A percentile compares a stretch with the other conserved stretches of the same genome.
Evolutionary conservation across 2,888 invertebrate genomes (phyloP).

Genomic region (Stenichneumon culpator): DNA sequence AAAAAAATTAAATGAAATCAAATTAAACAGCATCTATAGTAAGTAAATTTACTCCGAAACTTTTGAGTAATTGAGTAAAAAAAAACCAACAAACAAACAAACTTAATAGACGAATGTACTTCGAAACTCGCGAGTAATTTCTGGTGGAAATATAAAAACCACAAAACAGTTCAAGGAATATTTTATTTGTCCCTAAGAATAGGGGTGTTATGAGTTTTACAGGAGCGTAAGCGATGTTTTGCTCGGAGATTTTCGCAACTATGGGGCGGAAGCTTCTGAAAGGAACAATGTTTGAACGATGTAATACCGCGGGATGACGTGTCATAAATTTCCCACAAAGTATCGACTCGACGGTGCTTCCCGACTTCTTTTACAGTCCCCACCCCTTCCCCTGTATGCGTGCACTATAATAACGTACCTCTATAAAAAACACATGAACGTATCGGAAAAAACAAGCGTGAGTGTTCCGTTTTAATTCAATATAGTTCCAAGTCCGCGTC

Average conservation of each 20-base stretch:
- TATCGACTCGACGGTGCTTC: constrained; percentile 33
- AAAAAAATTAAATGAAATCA: not conserved
- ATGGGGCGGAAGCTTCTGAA: not conserved
- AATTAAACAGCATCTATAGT: not conserved
- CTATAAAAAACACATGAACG: constrained; percentile 37
- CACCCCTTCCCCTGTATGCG: not conserved
- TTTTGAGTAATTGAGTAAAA: too few species aligned
- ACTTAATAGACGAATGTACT: not conserved
- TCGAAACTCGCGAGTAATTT: not conserved
- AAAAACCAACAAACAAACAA: too few species aligned
- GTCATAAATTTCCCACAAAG: constrained; percentile 35
- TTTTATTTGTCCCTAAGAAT: not conserved
- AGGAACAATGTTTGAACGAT: constrained; percentile 36
- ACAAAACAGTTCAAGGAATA: not conserved
- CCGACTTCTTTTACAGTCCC: constrained; percentile 37
- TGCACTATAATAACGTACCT: constrained; percentile 27
- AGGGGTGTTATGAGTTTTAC: not conserved
- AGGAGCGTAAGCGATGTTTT: constrained; percentile 19
- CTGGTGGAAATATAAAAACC: not conserved
- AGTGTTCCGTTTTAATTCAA: constrained; percentile 28
- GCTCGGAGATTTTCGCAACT: constrained; percentile 12
- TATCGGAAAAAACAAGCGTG: constrained; percentile 27
- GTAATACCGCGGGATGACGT: constrained; percentile 39
- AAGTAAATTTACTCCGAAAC: too few species aligned
- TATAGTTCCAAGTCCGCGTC: not conserved